Conservation (phyloP, 2,113 vertebrate species). For the Sakesphorus luctuosus region DNA sequence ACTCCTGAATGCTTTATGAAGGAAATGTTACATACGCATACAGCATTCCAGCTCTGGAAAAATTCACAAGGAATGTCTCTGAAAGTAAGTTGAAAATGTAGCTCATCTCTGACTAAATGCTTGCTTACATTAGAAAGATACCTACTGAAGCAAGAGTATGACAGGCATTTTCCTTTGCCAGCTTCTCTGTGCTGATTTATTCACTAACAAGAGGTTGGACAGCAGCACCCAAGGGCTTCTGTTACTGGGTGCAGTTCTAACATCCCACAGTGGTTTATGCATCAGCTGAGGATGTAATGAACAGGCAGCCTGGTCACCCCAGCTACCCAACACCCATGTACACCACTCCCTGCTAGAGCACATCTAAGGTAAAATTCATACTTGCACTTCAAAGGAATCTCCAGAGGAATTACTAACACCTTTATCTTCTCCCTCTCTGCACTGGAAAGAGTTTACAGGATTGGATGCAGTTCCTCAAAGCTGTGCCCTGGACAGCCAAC, state of each 20-base stretch:
- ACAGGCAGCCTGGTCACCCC: neutral
- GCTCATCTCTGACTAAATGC: neutral
- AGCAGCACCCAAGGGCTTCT: neutral
- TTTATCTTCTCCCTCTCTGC: neutral
- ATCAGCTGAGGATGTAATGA: neutral
- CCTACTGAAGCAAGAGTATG: neutral
- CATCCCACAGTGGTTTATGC: neutral
- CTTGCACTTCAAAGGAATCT: neutral
- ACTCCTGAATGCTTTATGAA: neutral
- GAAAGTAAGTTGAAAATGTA: neutral
- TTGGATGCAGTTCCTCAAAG: neutral
- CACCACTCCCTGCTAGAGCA: neutral
- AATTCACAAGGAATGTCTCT: neutral
- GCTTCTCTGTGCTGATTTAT: neutral
- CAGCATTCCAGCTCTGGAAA: neutral
- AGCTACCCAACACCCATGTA: rapidly evolving
- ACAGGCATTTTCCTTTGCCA: neutral
- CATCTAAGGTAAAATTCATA: neutral
- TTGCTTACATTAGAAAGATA: neutral
- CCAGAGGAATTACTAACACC: neutral
- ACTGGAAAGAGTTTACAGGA: neutral
- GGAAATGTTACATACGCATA: neutral
- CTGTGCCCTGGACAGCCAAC: neutral
- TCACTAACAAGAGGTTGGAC: neutral
- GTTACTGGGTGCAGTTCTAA: neutral